Evolutionary conservation across 2,113 vertebrate species (phyloP), one percentile per base, ranked within the genome.

Genomic region (Monopterus albus): DNA sequence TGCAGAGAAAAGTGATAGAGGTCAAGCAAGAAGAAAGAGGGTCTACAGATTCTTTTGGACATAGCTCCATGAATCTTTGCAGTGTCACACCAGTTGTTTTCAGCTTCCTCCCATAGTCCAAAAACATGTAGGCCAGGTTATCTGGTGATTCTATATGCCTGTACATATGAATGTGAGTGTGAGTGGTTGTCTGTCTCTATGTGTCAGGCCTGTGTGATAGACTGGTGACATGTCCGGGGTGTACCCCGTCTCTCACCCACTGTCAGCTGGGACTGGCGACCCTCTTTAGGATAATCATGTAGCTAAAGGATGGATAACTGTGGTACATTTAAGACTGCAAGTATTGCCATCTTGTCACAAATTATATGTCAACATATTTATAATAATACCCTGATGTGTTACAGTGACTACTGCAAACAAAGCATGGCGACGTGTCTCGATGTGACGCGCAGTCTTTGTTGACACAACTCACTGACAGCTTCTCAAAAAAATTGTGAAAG

Each of bases 381-480:
- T 28, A 52, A 70, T 50, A 9, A 56, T 55, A n/a, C 17, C 39
- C 20, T 39, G 2, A 2, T 36, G 36, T 42, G 31, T 64, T 68
- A 35, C 55, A 20, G 12, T 4, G 12, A 20, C 20, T 21, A 36
- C 23, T 63, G 50, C 39, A 63, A 64, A 74, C 31, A 55, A 17
- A 74, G 20, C 46, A 5, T n/a, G 25, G 23, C 17, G 15, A 42
- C 56, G 47, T 15, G 52, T 69, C 40, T 67, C 47, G 12, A n/a
- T 42, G 55, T 46, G 57, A 72, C 50, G 43, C 43, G 8, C 18
- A 23, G 78, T 47, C 40, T 40, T 43, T 79, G 79, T 81, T 83
- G 80, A 71, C 61, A 36, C 49, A 64, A 31, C 62, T 77, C 76
- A 53, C 39, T 46, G 51, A 74, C 67, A 59, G 61, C 49, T 46